Percentiles rank a stretch among this genome's conserved stretches.
phyloP scores from a whole-genome alignment of 2,888 invertebrate species.

The Tholera decimalis region DNA sequence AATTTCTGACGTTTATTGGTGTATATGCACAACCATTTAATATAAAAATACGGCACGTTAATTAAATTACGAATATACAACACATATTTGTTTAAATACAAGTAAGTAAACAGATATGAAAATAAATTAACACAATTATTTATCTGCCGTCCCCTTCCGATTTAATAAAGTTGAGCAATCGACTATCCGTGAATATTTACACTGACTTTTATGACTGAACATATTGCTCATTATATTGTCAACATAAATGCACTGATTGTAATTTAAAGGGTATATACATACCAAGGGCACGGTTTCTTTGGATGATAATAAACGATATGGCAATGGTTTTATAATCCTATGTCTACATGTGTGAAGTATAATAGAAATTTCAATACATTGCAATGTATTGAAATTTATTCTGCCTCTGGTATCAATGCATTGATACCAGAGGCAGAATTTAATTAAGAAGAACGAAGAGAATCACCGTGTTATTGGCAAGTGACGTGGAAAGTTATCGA shows the following conservation, averaged over 20 bases:
- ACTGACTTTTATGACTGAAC: conserved; percentile 29
- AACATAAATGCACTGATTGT: conserved; percentile 5
- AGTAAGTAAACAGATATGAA: conserved; percentile 39
- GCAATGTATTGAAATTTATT: no score
- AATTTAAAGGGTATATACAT: no score
- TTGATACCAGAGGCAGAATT: no score
- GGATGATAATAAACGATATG: no score
- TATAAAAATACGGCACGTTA: conserved; percentile 41
- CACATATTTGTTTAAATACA: conserved; percentile 43
- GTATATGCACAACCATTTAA: conserved; percentile 12
- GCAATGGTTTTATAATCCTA: no score
- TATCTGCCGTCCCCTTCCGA: conserved; percentile 48
- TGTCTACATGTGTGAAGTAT: no score
- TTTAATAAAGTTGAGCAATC: conserved; percentile 56
- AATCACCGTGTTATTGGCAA: no score
- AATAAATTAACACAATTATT: conserved; percentile 51
- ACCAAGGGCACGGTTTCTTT: no score
- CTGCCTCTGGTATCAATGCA: no score
- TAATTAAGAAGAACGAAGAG: no score
- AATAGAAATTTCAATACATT: no score
- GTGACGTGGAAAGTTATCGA: no score
- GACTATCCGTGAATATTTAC: conserved; percentile 42
- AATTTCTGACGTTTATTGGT: not conserved
- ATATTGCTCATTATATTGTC: conserved; percentile 25
- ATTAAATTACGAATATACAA: conserved; percentile 45